Evolutionary conservation across 1,140 invertebrate species (phyloP), one percentile per base, ranked within the genome.

Genomic region (Caenorhabditis briggsae): DNA sequence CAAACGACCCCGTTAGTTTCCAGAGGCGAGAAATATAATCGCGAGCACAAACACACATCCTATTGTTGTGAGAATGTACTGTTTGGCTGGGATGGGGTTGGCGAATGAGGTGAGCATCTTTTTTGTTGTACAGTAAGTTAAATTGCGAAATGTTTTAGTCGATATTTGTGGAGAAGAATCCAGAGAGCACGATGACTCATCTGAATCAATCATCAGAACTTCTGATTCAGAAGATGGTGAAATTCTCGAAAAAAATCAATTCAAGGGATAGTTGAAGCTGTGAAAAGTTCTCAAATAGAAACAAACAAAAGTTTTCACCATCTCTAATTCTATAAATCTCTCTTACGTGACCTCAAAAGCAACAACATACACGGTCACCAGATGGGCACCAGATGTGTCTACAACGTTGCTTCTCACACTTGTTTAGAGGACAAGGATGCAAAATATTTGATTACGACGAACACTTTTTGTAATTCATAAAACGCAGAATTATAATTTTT

Each of bases 21-120:
- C 70, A 78, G 43, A 78, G 46, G 70, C 70, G 70, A 33, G 70
- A 78, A 78, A 78, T 78, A 78, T 78, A 78, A 78, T 78, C 70
- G 70, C 46, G 70, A 78, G 70, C 70, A 50, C 70, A 78, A 78
- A 78, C 70, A 78, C 46, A 16, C 61, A 20, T 78, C 70, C 70
- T 23, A 50, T 53, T 53, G 46, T 53, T 50, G 46, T 78, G 23
- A 11, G 9, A n/a, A 8, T 78, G 70, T 78, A 78, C 46, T 50
- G 70, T 78, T 14, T 70, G 12, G 56, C 20, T 8, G 18, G 18
- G 61, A 8, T 9, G 50, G 16, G 33, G 33, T 33, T 33, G 33
- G 33, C 33, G 33, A 33, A 33, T 33, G 33, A 53, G 61, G 7
- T 20, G 70, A 78, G 70, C 70, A 78, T 53, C 70, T 33, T 41